These are phyloP conservation scores for Furcula furcula DNA, from an alignment of 2,888 invertebrate species.

Conservation along the genomic window DNA sequence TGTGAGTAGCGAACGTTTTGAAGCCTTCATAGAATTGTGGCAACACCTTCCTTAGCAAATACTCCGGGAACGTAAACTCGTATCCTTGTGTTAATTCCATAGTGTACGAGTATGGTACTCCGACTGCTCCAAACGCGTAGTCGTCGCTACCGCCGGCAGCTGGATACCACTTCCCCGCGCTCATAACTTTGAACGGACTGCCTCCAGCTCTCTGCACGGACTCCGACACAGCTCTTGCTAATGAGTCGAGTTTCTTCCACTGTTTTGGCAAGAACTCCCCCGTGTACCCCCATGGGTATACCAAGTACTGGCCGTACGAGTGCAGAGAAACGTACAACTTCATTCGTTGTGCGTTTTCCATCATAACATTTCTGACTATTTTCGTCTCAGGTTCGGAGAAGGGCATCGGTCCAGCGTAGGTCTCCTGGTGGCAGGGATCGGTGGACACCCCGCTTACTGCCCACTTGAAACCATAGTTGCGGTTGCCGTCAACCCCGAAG, in stretches of 20 bases:
- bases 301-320: slow-evolving; percentile 84
- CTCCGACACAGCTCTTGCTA: slow-evolving; percentile 62
- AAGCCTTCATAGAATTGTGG: slow-evolving; percentile 70
- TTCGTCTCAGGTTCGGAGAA: slow-evolving; percentile 84
- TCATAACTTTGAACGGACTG: slow-evolving; percentile 64
- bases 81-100: slow-evolving; percentile 81
- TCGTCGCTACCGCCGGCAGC: slow-evolving; percentile 85
- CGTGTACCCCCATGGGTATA: slow-evolving; percentile 85
- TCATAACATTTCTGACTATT: slow-evolving; percentile 78
- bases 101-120: slow-evolving; percentile 81
- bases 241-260: slow-evolving; percentile 64
- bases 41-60: slow-evolving; percentile 39
- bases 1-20: slow-evolving; percentile 48
- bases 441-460: slow-evolving; percentile 84
- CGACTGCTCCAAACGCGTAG: slow-evolving; percentile 78
- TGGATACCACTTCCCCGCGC: slow-evolving; percentile 80
- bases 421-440: slow-evolving; percentile 80
- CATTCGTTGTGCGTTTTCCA: slow-evolving; percentile 67
- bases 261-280: slow-evolving; percentile 67
- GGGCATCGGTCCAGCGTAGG: slow-evolving; percentile 80
- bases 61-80: slow-evolving; percentile 86
- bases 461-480: slow-evolving; percentile 87
- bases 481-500: slow-evolving; percentile 85
- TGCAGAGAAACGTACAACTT: slow-evolving; percentile 86
- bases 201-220: slow-evolving; percentile 70